Base-by-base conservation (phyloP, 2,113 vertebrate species). In the Ailuropoda melanoleuca region DNA sequence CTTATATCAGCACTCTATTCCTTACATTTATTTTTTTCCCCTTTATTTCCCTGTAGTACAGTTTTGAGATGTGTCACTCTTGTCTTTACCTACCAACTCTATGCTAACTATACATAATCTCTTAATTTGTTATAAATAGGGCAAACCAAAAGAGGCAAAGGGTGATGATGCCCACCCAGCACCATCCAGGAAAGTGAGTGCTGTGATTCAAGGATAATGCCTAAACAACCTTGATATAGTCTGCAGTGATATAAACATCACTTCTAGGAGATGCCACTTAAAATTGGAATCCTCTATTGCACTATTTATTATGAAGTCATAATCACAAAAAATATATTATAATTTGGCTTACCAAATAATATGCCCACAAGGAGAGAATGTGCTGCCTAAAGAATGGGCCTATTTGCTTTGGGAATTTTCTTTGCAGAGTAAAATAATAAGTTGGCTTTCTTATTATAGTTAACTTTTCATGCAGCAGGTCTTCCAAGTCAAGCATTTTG, bases 331-430 rank as follows among this genome's bases (percentile, higher is more conserved):
- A 58, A 70, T 88, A 3, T 9, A 62, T 93, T 78, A 31, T 48
- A 89, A 60, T 58, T 96, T 93, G 39, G 10, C 14, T 95, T 97
- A 70, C 17, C 39, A 86, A 72, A 92, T 87, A 89, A 78, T 82
- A 89, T 23, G 26, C 11, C 48, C 15, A 78, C 29, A 85, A 62
- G 24, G 46, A 93, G 3, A 83, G n/a, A 55, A 75, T 14, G 6
- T 72, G 19, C 34, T 92, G 31, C 19, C 39, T 60, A 6, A 60
- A 56, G 18, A 78, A 95, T 24, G 3, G 66, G 7, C n/a, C 23
- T 80, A 19, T 78, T 46, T n/a, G 34, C 50, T 96, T 77, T 90
- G 29, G 21, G 86, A 60, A 5, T 66, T 77, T 89, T 56, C 15
- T 78, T 19, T 14, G 72, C 37, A 66, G 7, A 62, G 66, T 77